Conservation (phyloP, 2,888 invertebrate species). For the Platycnemis pennipes region DNA sequence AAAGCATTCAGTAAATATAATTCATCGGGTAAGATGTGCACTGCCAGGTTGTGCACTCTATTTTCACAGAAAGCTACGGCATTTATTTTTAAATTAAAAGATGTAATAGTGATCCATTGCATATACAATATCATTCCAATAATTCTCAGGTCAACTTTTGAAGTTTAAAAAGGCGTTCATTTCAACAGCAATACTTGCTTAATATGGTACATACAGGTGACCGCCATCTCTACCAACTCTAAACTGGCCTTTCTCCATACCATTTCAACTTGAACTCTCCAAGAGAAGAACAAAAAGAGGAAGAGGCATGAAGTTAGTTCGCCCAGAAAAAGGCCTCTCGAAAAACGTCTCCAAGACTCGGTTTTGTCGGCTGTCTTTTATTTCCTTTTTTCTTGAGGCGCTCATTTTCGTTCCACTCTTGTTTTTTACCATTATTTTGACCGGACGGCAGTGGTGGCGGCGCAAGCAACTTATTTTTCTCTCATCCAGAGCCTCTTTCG, state of each 20-base stretch:
- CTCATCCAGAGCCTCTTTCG: not conserved
- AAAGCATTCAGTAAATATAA: too few species aligned
- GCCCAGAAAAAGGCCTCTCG: constrained; percentile 15
- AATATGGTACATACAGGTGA: too few species aligned
- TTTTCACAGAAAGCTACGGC: too few species aligned
- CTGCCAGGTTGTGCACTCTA: too few species aligned
- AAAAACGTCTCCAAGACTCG: not conserved
- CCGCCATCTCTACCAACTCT: not conserved
- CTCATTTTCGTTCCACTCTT: constrained; percentile 9
- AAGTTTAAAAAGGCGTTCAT: too few species aligned
- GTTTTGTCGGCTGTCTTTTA: constrained; percentile 39
- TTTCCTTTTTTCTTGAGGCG: constrained; percentile 36
- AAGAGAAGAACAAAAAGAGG: not conserved
- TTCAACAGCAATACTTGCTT: too few species aligned
- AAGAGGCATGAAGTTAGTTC: not conserved
- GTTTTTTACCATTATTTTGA: not conserved
- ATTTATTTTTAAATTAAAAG: too few species aligned
- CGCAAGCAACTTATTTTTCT: constrained; percentile 13
- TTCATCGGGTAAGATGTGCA: too few species aligned
- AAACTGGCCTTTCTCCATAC: not conserved
- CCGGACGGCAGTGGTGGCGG: not conserved
- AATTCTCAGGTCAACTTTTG: too few species aligned
- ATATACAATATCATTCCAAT: too few species aligned
- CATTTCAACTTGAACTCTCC: not conserved
- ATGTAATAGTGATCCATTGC: too few species aligned